These are phyloP conservation scores for Pollicipes pollicipes DNA, from an alignment of 1,140 invertebrate species.

Conservation along the genomic window DNA sequence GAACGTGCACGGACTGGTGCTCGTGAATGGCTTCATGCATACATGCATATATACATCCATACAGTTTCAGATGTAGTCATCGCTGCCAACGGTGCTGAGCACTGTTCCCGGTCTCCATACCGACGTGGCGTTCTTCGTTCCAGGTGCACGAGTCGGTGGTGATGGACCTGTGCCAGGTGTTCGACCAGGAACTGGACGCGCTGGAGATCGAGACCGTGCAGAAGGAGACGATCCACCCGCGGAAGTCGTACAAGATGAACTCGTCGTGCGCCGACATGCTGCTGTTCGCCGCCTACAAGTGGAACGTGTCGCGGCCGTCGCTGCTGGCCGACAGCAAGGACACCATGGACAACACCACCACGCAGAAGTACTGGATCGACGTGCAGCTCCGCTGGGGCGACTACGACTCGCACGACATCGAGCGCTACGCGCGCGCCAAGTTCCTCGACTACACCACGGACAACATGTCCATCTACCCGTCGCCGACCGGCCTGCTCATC, in stretches of 20 bases:
- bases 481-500: constrained; percentile 90
- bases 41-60: too few species aligned
- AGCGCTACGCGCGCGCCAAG: constrained; percentile 93
- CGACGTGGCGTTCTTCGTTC: too few species aligned
- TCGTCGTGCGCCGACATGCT: constrained; percentile 97
- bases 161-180: constrained; percentile 99
- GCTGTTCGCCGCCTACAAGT: constrained; percentile 97
- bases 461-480: constrained; percentile 99
- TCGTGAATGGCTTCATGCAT: too few species aligned
- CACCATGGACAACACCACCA: constrained; percentile 96
- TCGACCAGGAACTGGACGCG: constrained; percentile 97
- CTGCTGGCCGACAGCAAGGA: constrained; percentile 96
- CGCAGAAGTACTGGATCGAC: constrained; percentile 99
- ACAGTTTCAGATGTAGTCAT: too few species aligned
- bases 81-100: too few species aligned
- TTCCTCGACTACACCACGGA: constrained; percentile 99
- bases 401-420: constrained; percentile 98
- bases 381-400: constrained; percentile 98
- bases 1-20: too few species aligned
- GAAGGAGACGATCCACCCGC: constrained; percentile 98
- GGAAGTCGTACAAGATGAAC: constrained; percentile 99
- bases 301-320: constrained; percentile 94
- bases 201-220: constrained; percentile 98
- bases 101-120: too few species aligned
- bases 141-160: constrained; percentile 90